Percentiles rank a stretch among this genome's conserved stretches.
Evolutionary conservation across 2,113 vertebrate genomes (phyloP).

Genomic region (Arenaria interpres): DNA sequence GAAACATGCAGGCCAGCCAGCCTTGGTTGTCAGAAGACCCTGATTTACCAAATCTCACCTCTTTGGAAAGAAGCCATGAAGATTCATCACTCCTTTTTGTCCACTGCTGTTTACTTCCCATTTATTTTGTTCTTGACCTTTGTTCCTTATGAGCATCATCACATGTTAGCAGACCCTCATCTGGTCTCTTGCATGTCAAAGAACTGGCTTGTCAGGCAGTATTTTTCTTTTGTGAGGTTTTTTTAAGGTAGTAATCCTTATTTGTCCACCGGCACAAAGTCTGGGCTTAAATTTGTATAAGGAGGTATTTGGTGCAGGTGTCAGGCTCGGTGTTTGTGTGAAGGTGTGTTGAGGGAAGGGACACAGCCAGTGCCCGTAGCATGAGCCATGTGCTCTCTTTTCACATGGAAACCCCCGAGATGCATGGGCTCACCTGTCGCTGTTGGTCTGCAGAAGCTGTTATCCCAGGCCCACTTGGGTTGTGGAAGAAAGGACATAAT

Average conservation of each 20-base stretch:
- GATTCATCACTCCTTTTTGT: neutral
- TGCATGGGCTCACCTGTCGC: accelerated
- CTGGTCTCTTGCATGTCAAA: neutral
- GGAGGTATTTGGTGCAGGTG: neutral
- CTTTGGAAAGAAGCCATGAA: neutral
- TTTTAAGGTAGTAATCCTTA: accelerated
- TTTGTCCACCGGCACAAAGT: neutral
- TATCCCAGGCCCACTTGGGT: neutral
- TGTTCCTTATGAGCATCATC: accelerated
- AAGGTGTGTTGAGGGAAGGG: accelerated
- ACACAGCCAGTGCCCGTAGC: accelerated
- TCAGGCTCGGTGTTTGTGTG: neutral
- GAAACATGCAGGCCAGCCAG: neutral
- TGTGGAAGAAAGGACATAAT: neutral
- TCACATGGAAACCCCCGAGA: accelerated
- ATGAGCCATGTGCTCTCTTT: accelerated
- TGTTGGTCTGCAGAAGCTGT: neutral
- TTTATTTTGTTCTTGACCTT: neutral
- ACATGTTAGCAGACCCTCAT: accelerated
- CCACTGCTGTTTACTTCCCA: neutral
- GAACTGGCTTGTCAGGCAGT: neutral
- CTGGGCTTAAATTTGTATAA: accelerated
- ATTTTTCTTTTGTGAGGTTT: neutral
- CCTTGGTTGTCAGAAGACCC: neutral
- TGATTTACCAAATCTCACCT: neutral